Evolutionary conservation across 1,140 invertebrate genomes (phyloP).

Genomic region (Zelostemma sp.): DNA sequence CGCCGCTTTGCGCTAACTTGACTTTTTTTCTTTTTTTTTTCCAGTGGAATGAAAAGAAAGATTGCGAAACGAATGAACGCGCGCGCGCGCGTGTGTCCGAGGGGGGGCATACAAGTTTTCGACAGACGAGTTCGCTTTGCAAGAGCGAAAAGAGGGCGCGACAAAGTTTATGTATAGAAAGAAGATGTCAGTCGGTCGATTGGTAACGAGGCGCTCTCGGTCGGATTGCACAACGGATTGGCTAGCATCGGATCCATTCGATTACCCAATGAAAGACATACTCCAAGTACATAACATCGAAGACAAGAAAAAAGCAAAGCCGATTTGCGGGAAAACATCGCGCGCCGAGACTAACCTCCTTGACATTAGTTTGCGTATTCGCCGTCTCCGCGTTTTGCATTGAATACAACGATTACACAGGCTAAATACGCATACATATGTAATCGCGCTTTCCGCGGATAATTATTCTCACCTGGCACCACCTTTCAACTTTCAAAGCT

Average conservation of each 20-base stretch:
- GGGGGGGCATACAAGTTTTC: too few relatives aligned
- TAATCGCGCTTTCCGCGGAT: constrained; percentile 6
- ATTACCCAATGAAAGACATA: too few relatives aligned
- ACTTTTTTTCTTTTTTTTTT: too few relatives aligned
- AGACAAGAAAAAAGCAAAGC: too few relatives aligned
- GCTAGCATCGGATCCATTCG: constrained; percentile 1
- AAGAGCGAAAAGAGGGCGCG: constrained; percentile 24
- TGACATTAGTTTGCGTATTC: constrained; percentile 48
- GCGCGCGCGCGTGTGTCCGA: too few relatives aligned
- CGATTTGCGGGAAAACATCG: neutral
- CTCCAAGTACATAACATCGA: too few relatives aligned
- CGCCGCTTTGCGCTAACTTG: too few relatives aligned
- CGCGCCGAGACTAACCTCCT: constrained; percentile 43
- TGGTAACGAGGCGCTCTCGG: constrained; percentile 33
- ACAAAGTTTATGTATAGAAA: constrained; percentile 40
- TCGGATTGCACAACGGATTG: constrained; percentile 39
- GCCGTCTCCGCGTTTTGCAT: constrained; percentile 47
- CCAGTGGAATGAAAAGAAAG: too few relatives aligned
- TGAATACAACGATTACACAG: constrained; percentile 47
- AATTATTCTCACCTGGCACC: constrained; percentile 6
- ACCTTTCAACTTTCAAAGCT: too few relatives aligned
- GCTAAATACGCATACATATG: constrained; percentile 43
- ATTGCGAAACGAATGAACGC: too few relatives aligned
- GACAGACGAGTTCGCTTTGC: constrained; percentile 3
- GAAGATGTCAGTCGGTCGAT: constrained; percentile 43